Evolutionary conservation across 2,888 invertebrate genomes (phyloP).

Genomic region (Pyrrhopygopsis socrates): DNA sequence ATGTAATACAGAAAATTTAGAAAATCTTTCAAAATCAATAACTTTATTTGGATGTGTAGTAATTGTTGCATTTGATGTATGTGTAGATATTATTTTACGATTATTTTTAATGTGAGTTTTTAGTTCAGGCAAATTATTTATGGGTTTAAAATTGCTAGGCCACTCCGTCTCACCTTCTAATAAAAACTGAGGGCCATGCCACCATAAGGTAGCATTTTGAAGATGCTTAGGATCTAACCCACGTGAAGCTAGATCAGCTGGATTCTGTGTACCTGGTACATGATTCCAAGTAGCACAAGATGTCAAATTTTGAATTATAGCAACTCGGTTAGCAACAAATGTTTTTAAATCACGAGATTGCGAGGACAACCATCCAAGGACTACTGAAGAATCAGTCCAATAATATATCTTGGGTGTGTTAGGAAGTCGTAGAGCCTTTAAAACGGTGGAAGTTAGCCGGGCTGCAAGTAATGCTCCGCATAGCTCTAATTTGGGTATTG

Average conservation of each 20-base stretch:
- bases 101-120: background rate
- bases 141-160: background rate
- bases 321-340: background rate
- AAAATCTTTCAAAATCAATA: background rate
- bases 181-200: constrained; percentile 58
- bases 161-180: background rate
- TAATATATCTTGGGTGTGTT: background rate
- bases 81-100: background rate
- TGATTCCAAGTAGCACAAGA: background rate
- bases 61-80: background rate
- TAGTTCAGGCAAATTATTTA: background rate
- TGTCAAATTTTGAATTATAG: background rate
- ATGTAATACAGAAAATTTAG: background rate
- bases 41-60: background rate
- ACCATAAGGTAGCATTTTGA: constrained; percentile 38
- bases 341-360: background rate
- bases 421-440: background rate
- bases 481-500: background rate
- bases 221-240: constrained; percentile 51
- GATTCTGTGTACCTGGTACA: constrained; percentile 53
- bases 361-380: background rate
- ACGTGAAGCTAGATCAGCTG: constrained; percentile 70
- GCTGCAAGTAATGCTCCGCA: constrained; percentile 21
- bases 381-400: background rate
- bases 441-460: constrained; percentile 28